These are phyloP conservation scores for Lottia scabra DNA, from an alignment of 2,888 invertebrate species.

Conservation along the genomic window DNA sequence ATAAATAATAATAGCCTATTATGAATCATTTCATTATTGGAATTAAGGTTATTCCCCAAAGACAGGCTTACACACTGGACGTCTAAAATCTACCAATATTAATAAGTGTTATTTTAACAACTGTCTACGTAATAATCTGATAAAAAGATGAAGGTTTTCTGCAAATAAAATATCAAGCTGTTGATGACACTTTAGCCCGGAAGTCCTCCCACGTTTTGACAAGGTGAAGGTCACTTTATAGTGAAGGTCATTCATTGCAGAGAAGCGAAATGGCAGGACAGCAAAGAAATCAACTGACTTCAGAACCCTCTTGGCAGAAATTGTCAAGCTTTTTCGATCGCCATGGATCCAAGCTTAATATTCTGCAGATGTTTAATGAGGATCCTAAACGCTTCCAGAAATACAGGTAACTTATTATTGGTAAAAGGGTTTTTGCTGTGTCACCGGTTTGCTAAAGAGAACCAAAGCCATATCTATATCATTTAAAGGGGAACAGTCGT, in stretches of 20 bases:
- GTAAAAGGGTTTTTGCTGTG: too few species aligned
- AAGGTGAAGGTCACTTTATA: conserved; percentile 13
- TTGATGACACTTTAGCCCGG: conserved; percentile 24
- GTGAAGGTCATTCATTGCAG: conserved; percentile 21
- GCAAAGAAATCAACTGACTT: conserved; percentile 39
- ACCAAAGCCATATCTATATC: too few species aligned
- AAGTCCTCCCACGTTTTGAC: conserved; percentile 26
- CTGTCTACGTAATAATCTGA: too few species aligned
- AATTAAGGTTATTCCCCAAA: too few species aligned
- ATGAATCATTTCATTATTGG: too few species aligned
- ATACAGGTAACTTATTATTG: conserved; percentile 79
- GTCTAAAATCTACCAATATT: too few species aligned
- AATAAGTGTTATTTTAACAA: too few species aligned
- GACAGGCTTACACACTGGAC: too few species aligned
- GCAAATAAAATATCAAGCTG: neutral
- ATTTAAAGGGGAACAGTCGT: too few species aligned
- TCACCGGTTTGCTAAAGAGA: too few species aligned
- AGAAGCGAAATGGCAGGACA: conserved; percentile 39
- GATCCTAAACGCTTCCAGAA: conserved; percentile 88
- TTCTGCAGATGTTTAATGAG: conserved; percentile 83
- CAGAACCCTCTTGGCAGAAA: conserved; percentile 52
- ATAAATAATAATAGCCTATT: too few species aligned
- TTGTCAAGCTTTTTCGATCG: conserved; percentile 73
- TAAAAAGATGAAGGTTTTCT: neutral
- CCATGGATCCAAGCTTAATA: conserved; percentile 82